Conservation (phyloP, 2,797 vertebrate species). For the Calcarius lapponicus region DNA sequence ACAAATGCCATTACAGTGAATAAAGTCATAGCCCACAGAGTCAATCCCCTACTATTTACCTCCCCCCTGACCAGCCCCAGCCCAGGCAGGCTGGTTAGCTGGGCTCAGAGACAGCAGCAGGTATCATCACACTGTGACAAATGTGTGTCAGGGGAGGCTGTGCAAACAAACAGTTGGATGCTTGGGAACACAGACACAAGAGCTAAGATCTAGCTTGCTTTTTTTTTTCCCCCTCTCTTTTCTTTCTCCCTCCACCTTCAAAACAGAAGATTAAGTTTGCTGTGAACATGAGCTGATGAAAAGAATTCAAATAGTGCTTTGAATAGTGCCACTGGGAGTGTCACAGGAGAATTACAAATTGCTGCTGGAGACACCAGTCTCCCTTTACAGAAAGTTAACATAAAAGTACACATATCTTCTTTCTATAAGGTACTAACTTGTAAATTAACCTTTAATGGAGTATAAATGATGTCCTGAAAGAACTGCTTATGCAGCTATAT, state of each 20-base stretch:
- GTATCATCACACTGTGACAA: constrained; percentile 73
- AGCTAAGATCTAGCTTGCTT: constrained; percentile 67
- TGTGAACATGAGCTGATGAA: constrained; percentile 81
- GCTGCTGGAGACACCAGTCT: constrained; percentile 80
- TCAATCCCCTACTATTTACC: constrained; percentile 53
- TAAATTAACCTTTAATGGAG: constrained; percentile 86
- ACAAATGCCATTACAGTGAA: constrained; percentile 54
- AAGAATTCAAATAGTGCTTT: constrained; percentile 79
- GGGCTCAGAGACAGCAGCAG: constrained; percentile 61
- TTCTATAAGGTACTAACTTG: constrained; percentile 86
- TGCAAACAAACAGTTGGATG: constrained; percentile 77
- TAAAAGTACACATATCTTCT: constrained; percentile 82
- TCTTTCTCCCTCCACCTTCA: constrained; percentile 33
- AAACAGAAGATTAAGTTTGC: constrained; percentile 82
- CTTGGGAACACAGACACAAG: constrained; percentile 70
- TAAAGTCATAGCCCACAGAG: constrained; percentile 61
- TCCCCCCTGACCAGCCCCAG: background rate
- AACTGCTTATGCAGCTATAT: constrained; percentile 83
- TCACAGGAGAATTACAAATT: constrained; percentile 81
- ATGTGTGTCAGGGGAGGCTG: constrained; percentile 71
- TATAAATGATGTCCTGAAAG: constrained; percentile 83
- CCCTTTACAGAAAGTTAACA: constrained; percentile 78
- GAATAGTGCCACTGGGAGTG: constrained; percentile 77
- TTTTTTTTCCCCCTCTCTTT: background rate
- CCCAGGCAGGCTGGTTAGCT: background rate